Conservation (phyloP, 2,113 vertebrate genomes). For the Hylia prasina region DNA sequence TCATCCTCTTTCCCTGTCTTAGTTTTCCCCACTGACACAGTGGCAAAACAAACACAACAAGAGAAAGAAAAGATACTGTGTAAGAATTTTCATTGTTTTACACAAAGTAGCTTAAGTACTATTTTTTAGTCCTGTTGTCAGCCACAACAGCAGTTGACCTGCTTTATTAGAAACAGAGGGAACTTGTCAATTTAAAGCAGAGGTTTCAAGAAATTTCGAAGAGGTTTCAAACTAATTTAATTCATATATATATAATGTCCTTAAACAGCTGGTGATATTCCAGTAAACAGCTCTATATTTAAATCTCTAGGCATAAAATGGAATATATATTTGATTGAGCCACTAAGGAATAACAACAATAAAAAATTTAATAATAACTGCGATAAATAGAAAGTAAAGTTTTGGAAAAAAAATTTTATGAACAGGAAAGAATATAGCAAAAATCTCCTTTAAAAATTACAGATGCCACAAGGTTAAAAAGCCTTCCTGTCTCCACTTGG, state of each 20-base stretch:
- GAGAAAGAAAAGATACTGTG: neutral
- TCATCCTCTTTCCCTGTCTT: neutral
- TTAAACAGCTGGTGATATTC: neutral
- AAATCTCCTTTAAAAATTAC: neutral
- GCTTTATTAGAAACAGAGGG: neutral
- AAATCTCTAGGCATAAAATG: neutral
- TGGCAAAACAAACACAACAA: neutral
- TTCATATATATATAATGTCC: no score
- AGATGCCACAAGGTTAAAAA: neutral
- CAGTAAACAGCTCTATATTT: neutral
- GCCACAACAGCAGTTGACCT: neutral
- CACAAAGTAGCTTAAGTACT: neutral
- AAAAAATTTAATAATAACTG: neutral
- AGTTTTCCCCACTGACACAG: neutral
- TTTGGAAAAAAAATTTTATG: neutral
- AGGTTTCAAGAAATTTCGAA: neutral
- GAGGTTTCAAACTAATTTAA: no score
- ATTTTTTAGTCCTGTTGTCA: neutral
- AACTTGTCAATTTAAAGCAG: neutral
- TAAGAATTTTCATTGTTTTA: neutral
- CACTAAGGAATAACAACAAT: neutral
- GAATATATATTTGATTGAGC: neutral
- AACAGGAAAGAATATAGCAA: neutral
- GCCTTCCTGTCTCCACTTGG: neutral
- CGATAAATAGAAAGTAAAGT: neutral